Evolutionary conservation across 1,140 invertebrate species (phyloP).

Genomic region (Phthorimaea operculella): DNA sequence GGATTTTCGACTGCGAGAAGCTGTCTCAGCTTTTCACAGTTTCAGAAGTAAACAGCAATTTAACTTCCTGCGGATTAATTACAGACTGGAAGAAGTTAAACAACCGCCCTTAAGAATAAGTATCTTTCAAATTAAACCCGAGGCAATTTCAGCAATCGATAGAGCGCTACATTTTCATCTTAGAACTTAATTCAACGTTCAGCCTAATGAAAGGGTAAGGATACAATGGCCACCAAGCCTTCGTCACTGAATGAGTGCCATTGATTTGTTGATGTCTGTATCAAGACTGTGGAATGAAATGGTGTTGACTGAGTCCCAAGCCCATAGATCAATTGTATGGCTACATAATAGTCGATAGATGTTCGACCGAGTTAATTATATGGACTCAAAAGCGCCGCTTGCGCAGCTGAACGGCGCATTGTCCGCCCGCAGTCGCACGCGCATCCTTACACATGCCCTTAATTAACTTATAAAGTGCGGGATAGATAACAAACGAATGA

Average conservation of each 20-base stretch:
- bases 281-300: neutral
- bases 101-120: too few relatives aligned
- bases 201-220: too few relatives aligned
- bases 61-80: neutral
- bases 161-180: too few relatives aligned
- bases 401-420: constrained; percentile 40
- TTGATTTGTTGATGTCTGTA: neutral
- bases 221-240: too few relatives aligned
- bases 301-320: neutral
- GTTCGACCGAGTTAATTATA: constrained; percentile 10
- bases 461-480: constrained; percentile 48
- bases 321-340: neutral
- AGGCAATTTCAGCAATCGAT: too few relatives aligned
- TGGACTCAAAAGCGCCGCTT: constrained; percentile 39
- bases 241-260: too few relatives aligned
- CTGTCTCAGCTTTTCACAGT: neutral
- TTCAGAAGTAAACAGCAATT: neutral
- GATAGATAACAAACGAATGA: constrained; percentile 33
- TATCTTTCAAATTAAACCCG: too few relatives aligned
- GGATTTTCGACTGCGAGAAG: neutral
- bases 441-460: constrained; percentile 34
- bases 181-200: too few relatives aligned
- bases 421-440: constrained; percentile 31
- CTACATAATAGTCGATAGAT: neutral
- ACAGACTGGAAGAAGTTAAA: too few relatives aligned